These are phyloP conservation scores for Trichogramma pretiosum DNA, from an alignment of 1,140 invertebrate species.

Conservation along the genomic window DNA sequence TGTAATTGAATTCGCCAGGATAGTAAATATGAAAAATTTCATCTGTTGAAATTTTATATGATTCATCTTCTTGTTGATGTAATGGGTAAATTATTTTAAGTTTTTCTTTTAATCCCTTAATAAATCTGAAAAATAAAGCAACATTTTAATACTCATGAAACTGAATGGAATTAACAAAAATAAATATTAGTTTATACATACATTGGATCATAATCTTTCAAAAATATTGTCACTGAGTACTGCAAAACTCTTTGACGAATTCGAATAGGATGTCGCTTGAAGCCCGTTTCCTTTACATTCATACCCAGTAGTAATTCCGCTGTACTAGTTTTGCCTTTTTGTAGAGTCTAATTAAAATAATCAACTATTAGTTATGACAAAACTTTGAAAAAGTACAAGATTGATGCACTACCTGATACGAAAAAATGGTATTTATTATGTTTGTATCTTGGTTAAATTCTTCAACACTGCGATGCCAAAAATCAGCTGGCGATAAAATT, in stretches of 20 bases:
- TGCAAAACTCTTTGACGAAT: constrained; percentile 75
- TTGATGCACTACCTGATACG: constrained; percentile 57
- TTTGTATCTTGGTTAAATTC: constrained; percentile 68
- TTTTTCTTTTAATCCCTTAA: constrained; percentile 63
- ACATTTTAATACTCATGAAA: not conserved
- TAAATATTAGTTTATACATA: constrained; percentile 39
- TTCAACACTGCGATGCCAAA: constrained; percentile 79
- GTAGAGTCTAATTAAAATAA: constrained; percentile 51
- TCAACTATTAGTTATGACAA: constrained; percentile 3
- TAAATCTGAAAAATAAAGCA: constrained; percentile 55
- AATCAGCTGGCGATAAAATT: constrained; percentile 84
- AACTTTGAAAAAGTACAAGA: not conserved
- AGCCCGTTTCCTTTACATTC: constrained; percentile 78
- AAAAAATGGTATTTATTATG: constrained; percentile 71
- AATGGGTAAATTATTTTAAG: constrained; percentile 63
- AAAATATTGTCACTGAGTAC: constrained; percentile 81
- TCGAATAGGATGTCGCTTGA: constrained; percentile 76
- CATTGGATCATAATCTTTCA: constrained; percentile 69
- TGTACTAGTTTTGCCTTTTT: constrained; percentile 72
- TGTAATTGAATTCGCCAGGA: constrained; percentile 77
- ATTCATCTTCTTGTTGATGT: constrained; percentile 47
- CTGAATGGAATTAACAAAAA: not conserved
- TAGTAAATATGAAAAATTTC: constrained; percentile 71
- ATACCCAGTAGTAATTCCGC: constrained; percentile 88
- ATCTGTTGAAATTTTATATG: constrained; percentile 23